Base-by-base conservation (phyloP, 2,113 vertebrate species). In the Poicephalus gulielmi region DNA sequence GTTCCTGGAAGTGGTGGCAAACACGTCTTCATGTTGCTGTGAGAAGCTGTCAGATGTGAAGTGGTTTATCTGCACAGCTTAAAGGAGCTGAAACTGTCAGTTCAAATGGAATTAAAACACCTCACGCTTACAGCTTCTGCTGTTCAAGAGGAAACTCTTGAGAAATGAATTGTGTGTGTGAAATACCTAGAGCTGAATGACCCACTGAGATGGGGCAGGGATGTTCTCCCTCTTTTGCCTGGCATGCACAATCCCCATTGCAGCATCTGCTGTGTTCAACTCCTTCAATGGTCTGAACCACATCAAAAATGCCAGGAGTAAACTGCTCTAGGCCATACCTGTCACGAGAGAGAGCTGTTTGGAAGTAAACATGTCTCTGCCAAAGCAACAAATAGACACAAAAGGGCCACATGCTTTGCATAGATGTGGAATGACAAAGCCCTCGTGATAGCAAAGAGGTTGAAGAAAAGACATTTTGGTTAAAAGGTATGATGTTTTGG, bases 21-120 rank as follows among this genome's bases (percentile, higher is more conserved):
- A 24, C 41, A 11, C 0, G 1, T 41, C 49, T 44, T 81, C n/a
- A 22, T 1, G 1, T 24, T 9, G 3, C 39, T 50, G 19, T 0
- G 9, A 62, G 55, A 55, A 39, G 69, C 37, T 11, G 28, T 8
- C 43, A 27, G 28, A 13, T 0, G 2, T 12, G 22, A 66, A 31
- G 53, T 4, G 3, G 43, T 49, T 76, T n/a, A 13, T 17, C 11
- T 20, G 8, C 12, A 24, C 17, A 30, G 31, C 17, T 76, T 60
- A 50, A 27, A 53, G 35, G n/a, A 53, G 9, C 33, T 3, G 3
- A 73, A 62, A 28, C 30, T 37, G 30, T 39, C 27, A 7, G 15
- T 20, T 44, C 59, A 57, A 69, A 50, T 2, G 18, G 18, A 16
- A 10, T 11, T 18, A 31, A 41, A 71, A 11, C 15, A 10, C 17